These are phyloP conservation scores for Otis tarda DNA, from an alignment of 2,113 vertebrate species.

Conservation along the genomic window DNA sequence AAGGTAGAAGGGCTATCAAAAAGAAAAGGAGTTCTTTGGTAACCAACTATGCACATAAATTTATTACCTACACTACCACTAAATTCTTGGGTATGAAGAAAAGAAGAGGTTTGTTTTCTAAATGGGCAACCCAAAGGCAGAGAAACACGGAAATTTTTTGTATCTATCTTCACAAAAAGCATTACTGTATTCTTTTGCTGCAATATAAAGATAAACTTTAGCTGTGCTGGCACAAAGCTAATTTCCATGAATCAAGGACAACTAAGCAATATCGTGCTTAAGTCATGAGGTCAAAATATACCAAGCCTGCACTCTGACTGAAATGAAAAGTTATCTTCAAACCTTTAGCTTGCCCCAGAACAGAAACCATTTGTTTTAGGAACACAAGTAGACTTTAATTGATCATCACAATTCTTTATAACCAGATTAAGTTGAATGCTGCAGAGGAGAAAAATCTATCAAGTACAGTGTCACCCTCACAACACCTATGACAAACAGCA, in stretches of 20 bases:
- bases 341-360: slow-evolving; percentile 60
- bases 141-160: not conserved
- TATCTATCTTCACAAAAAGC: not conserved
- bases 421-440: slow-evolving; percentile 49
- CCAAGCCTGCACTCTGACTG: slow-evolving; percentile 61
- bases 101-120: not conserved
- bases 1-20: not conserved
- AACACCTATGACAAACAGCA: not conserved
- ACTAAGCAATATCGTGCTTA: slow-evolving; percentile 33
- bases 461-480: not conserved
- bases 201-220: slow-evolving; percentile 45
- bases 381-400: slow-evolving; percentile 64
- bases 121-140: not conserved
- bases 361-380: slow-evolving; percentile 67
- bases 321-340: slow-evolving; percentile 70
- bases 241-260: slow-evolving; percentile 47
- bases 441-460: slow-evolving; percentile 29
- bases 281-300: slow-evolving; percentile 67
- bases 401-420: slow-evolving; percentile 54
- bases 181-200: not conserved
- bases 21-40: not conserved
- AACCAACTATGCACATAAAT: not conserved
- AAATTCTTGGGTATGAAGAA: not conserved
- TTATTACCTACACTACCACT: not conserved
- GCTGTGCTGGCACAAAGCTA: not conserved